phyloP scores from a whole-genome alignment of 2,797 vertebrate genomes.

The Cephalopachus bancanus region DNA sequence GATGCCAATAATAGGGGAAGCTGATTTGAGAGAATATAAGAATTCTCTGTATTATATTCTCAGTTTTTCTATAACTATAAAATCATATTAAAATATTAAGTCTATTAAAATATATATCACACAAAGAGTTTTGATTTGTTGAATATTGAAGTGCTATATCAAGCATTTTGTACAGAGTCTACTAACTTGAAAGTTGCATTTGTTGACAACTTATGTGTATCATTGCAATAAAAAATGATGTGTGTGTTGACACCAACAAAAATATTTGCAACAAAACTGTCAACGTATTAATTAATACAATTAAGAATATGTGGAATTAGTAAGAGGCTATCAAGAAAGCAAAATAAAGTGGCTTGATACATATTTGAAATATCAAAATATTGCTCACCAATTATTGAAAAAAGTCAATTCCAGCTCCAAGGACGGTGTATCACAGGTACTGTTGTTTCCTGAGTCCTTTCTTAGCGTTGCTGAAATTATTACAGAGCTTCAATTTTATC shows the following conservation, averaged over 20 bases:
- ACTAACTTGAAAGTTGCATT: not conserved
- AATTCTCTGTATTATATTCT: not conserved
- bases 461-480: not conserved
- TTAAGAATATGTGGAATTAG: not conserved
- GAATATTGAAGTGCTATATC: not conserved
- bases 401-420: not conserved
- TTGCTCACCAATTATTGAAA: not conserved
- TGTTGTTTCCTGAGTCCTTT: too few species aligned
- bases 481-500: not conserved
- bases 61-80: not conserved
- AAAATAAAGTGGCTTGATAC: not conserved
- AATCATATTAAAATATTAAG: not conserved
- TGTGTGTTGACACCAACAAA: not conserved
- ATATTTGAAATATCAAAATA: not conserved
- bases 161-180: not conserved
- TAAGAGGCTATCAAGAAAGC: not conserved
- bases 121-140: not conserved
- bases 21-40: not conserved
- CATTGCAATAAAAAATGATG: not conserved
- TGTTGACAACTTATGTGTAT: not conserved
- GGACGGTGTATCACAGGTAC: not conserved
- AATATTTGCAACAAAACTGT: not conserved
- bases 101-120: not conserved
- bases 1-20: not conserved
- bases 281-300: not conserved